phyloP scores from a whole-genome alignment of 2,888 invertebrate species.

The Lordiphosa fenestrarum region DNA sequence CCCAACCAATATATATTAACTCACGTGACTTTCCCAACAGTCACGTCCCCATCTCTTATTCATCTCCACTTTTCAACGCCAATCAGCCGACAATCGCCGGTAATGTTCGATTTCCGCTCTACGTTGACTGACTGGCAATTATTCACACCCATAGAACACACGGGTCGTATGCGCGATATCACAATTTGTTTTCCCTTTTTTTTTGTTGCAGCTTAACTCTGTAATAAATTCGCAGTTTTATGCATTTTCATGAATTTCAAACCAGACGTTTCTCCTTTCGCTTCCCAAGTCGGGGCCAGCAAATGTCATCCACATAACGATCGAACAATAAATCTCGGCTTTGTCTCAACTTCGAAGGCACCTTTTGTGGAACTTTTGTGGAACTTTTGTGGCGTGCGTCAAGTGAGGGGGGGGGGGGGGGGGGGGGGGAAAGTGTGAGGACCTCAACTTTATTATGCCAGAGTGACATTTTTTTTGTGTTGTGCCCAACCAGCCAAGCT shows the following conservation, averaged over 20 bases:
- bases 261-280: conserved; percentile 6
- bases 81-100: conserved; percentile 42
- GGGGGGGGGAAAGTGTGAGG: background rate
- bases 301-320: conserved; percentile 45
- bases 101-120: conserved; percentile 22
- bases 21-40: conserved; percentile 24
- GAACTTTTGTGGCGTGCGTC: conserved; percentile 58
- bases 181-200: conserved; percentile 1
- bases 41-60: conserved; percentile 43
- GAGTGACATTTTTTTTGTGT: conserved; percentile 21
- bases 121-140: conserved; percentile 25
- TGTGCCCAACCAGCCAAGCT: conserved; percentile 23
- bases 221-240: conserved; percentile 1
- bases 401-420: background rate
- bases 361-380: conserved; percentile 49
- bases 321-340: conserved; percentile 39
- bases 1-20: background rate
- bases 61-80: conserved; percentile 15
- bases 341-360: conserved; percentile 24
- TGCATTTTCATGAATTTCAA: conserved; percentile 23
- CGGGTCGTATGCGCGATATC: background rate
- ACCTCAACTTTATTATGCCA: conserved; percentile 52
- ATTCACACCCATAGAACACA: conserved; percentile 23
- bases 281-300: conserved; percentile 5
- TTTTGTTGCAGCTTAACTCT: background rate